Conservation (phyloP, 1,140 invertebrate species). For the Cylas formicarius region DNA sequence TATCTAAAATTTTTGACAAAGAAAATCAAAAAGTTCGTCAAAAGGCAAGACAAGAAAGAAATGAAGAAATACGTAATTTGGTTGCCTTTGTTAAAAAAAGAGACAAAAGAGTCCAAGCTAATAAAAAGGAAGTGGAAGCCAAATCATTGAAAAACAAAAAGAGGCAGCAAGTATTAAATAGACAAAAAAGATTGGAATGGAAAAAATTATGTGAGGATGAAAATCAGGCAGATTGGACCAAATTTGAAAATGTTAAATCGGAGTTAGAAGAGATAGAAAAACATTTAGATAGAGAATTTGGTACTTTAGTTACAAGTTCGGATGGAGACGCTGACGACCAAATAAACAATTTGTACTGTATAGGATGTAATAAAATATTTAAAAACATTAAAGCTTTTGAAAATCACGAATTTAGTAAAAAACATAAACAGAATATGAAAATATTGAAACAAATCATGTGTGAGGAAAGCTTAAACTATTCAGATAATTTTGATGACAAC, state of each 20-base stretch:
- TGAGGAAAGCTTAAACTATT: slow-evolving; percentile 46
- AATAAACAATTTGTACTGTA: slow-evolving; percentile 64
- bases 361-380: slow-evolving; percentile 89
- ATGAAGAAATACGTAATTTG: slow-evolving; percentile 84
- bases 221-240: slow-evolving; percentile 57
- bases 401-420: slow-evolving; percentile 92
- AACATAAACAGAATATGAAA: slow-evolving; percentile 79
- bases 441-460: slow-evolving; percentile 59
- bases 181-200: slow-evolving; percentile 50
- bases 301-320: slow-evolving; percentile 43
- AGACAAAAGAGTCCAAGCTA: slow-evolving; percentile 80
- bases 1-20: slow-evolving; percentile 81
- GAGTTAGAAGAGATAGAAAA: slow-evolving; percentile 57
- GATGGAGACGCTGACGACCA: slow-evolving; percentile 35
- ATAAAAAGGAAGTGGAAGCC: slow-evolving; percentile 58
- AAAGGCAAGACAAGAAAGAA: slow-evolving; percentile 82
- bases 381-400: slow-evolving; percentile 83
- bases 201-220: slow-evolving; percentile 49
- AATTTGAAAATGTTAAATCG: slow-evolving; percentile 58
- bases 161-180: slow-evolving; percentile 53
- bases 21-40: slow-evolving; percentile 94
- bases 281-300: slow-evolving; percentile 51
- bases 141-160: slow-evolving; percentile 58
- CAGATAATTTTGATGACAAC: slow-evolving; percentile 39
- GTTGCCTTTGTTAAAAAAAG: slow-evolving; percentile 87